A percentile compares a stretch with the other conserved stretches of the same genome.
Conservation (phyloP, 2,113 vertebrate genomes). For the Ornithorhynchus anatinus region DNA sequence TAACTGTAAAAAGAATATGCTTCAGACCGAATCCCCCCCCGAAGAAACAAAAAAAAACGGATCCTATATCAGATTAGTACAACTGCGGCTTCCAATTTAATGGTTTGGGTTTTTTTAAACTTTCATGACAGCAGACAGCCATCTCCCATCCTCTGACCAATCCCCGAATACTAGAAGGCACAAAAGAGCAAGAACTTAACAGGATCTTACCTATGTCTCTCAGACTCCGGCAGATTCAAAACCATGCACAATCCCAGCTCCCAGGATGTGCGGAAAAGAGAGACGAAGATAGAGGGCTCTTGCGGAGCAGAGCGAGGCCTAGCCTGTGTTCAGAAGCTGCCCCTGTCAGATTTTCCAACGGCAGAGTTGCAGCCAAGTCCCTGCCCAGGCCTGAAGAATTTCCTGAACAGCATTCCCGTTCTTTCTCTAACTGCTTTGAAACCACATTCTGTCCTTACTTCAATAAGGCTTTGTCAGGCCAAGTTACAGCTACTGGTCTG, state of each 20-base stretch:
- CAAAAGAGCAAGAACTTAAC: background rate
- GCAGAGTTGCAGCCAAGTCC: constrained; percentile 83
- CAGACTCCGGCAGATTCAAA: constrained; percentile 8
- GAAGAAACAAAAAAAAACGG: too few species aligned
- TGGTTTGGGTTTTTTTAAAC: too few species aligned
- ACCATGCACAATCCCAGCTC: constrained; percentile 5
- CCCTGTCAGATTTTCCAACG: constrained; percentile 90
- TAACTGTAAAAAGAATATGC: constrained; percentile 10
- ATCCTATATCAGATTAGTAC: too few species aligned
- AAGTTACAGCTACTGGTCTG: constrained; percentile 76
- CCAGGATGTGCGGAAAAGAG: constrained; percentile 47
- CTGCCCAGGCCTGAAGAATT: constrained; percentile 88
- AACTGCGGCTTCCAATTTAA: too few species aligned
- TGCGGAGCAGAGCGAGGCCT: constrained; percentile 75
- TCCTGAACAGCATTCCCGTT: constrained; percentile 82
- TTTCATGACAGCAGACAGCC: background rate
- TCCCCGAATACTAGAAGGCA: background rate
- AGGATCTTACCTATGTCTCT: constrained; percentile 63
- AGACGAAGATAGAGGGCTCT: constrained; percentile 49
- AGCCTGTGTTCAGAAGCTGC: constrained; percentile 71
- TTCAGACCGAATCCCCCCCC: too few species aligned
- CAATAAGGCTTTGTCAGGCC: constrained; percentile 75
- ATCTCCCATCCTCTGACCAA: background rate
- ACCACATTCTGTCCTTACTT: constrained; percentile 72
- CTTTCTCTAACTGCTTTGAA: constrained; percentile 76